Conservation (phyloP, 30 jellyfish, hydroid and myxozoan genomes). For the Aurelia sp. region DNA sequence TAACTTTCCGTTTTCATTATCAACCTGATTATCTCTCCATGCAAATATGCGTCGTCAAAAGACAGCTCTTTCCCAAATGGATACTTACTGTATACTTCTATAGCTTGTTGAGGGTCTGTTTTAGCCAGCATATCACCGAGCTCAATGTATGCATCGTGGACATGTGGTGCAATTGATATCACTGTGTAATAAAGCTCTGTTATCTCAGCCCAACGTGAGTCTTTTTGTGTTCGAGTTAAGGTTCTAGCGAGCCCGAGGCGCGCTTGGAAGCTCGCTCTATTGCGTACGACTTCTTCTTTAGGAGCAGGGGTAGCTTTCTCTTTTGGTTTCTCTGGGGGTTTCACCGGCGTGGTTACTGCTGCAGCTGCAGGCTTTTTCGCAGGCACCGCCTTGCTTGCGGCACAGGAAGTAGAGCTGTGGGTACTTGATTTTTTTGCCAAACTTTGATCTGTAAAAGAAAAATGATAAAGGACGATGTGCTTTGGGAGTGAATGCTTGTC, state of each 20-base stretch:
- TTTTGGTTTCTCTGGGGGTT: slow-evolving; percentile 4
- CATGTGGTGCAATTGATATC: slow-evolving; percentile 63
- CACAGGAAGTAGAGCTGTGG: slow-evolving; percentile 10
- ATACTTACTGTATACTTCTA: slow-evolving; percentile 58
- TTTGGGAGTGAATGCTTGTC: no score
- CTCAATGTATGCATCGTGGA: slow-evolving; percentile 84
- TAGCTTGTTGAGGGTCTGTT: slow-evolving; percentile 68
- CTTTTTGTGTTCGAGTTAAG: slow-evolving; percentile 26
- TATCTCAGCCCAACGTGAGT: slow-evolving; percentile 23
- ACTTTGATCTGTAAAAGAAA: no score
- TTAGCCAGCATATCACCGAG: slow-evolving; percentile 67
- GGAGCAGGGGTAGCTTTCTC: not conserved
- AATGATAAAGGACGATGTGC: no score
- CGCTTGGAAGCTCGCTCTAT: slow-evolving; percentile 50
- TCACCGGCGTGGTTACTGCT: not conserved
- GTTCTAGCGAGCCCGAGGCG: slow-evolving; percentile 87
- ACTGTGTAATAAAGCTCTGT: slow-evolving; percentile 53
- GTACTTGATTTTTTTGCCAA: not conserved
- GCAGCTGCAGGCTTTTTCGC: not conserved
- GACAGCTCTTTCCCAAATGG: slow-evolving; percentile 61
- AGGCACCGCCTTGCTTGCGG: not conserved
- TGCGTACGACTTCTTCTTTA: not conserved
- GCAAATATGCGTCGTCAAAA: slow-evolving; percentile 78
- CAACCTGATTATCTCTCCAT: slow-evolving; percentile 79
- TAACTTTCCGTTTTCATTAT: slow-evolving; percentile 45